phyloP scores from a whole-genome alignment of 2,113 vertebrate species.

The Lonchura striata region DNA sequence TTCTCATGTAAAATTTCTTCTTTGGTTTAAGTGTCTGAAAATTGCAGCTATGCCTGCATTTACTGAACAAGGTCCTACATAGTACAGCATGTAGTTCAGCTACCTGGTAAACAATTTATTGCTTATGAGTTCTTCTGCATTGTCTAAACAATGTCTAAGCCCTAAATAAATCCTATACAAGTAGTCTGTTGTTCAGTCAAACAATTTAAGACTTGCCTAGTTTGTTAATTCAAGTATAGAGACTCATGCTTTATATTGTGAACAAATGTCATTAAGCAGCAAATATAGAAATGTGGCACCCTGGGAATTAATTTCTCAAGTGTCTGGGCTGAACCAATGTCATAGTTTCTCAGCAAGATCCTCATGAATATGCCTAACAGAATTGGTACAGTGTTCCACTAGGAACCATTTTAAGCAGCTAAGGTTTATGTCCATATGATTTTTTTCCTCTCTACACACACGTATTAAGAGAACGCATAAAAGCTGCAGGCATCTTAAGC shows the following conservation, averaged over 20 bases:
- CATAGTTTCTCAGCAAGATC: conserved; percentile 11
- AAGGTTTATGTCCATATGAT: not conserved
- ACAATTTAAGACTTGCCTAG: not conserved
- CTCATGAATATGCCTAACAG: not conserved
- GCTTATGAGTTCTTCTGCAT: not conserved
- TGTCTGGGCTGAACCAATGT: not conserved
- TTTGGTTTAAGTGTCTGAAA: not conserved
- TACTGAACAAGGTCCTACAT: not conserved
- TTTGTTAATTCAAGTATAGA: not conserved
- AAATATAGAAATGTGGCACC: not conserved
- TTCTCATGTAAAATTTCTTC: conserved; percentile 10
- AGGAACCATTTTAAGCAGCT: not conserved
- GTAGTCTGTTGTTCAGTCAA: not conserved
- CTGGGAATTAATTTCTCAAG: conserved; percentile 4
- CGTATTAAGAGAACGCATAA: not conserved
- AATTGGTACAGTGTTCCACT: not conserved
- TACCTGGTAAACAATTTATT: not conserved
- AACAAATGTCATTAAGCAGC: not conserved
- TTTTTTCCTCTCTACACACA: not conserved
- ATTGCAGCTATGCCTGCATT: not conserved
- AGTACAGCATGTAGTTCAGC: not conserved
- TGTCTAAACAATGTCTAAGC: not conserved
- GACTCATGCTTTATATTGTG: not conserved
- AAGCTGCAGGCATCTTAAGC: not conserved
- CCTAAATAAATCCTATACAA: not conserved